These are phyloP conservation scores for Chymomyza fuscimana DNA, from an alignment of 2,888 invertebrate species.

Conservation along the genomic window DNA sequence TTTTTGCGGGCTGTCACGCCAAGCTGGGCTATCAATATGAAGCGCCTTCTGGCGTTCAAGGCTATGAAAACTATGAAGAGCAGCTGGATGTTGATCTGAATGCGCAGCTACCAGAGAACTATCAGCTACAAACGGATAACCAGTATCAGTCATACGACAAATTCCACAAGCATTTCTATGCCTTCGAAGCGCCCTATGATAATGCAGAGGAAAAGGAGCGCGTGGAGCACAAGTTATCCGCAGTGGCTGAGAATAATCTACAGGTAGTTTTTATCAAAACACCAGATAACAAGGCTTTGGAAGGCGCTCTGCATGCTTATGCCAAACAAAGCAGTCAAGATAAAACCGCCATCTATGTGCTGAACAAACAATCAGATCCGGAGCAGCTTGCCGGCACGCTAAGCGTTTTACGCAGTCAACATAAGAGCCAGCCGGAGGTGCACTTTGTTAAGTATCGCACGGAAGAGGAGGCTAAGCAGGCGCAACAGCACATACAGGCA, in stretches of 20 bases:
- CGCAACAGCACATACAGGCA: slow-evolving; percentile 67
- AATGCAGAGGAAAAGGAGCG: slow-evolving; percentile 44
- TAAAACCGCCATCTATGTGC: slow-evolving; percentile 76
- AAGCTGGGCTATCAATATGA: slow-evolving; percentile 58
- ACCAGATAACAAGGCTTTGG: slow-evolving; percentile 70
- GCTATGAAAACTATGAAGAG: slow-evolving; percentile 18
- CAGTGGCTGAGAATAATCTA: slow-evolving; percentile 61
- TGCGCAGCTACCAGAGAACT: slow-evolving; percentile 20
- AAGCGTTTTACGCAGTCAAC: slow-evolving; percentile 40
- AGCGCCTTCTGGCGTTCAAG: slow-evolving; percentile 12
- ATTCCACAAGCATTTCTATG: slow-evolving; percentile 69
- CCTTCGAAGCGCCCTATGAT: slow-evolving; percentile 68
- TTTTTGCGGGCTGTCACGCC: slow-evolving; percentile 38
- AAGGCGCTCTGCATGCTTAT: slow-evolving; percentile 64
- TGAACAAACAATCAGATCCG: slow-evolving; percentile 73
- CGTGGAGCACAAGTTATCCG: slow-evolving; percentile 46
- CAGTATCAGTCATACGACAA: slow-evolving; percentile 26
- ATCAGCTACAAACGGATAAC: slow-evolving; percentile 24
- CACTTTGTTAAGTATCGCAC: slow-evolving; percentile 74
- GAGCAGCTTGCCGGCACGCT: slow-evolving; percentile 66
- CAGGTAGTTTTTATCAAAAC: slow-evolving; percentile 76
- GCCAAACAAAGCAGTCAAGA: slow-evolving; percentile 72
- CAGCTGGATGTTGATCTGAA: neutral
- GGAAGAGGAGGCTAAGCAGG: slow-evolving; percentile 65
- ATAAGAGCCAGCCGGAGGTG: slow-evolving; percentile 62